Evolutionary conservation across 2,797 vertebrate species (phyloP), one percentile per base, ranked within the genome.

Genomic region (Micromesistius poutassou): DNA sequence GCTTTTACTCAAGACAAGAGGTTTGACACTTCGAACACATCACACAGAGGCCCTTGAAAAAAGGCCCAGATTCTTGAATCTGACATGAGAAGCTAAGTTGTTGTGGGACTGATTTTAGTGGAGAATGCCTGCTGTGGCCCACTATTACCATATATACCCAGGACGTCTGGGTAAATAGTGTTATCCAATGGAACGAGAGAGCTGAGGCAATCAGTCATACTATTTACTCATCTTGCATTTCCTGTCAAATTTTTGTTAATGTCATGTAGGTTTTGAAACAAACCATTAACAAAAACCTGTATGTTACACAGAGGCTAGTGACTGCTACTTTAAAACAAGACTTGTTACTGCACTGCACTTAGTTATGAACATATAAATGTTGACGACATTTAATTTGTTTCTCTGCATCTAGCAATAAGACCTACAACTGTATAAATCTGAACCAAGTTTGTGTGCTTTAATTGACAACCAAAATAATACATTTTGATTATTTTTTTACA

Each of bases 1-100:
- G 62, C 62, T 25, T 68, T 68, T 68, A 10, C 25, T 68, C 62
- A 68, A 68, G 62, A 68, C 62, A 68, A 68, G 62, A 68, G 62
- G 62, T 68, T 22, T 25, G 55, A 25, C 55, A 62, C 55, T 55
- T 62, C 22, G n/a, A 28, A 68, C 25, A 1, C 62, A 25, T 62
- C 5, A 10, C 55, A 50, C 4, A 55, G 19, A 55, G 46, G 19
- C 46, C 46, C 46, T 19, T 14, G 46, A 22, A 55, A 55, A 55
- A 55, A 19, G 12, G 40, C 19, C 16, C 46, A 50, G 46, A 5
- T 22, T 50, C 46, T 50, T 19, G 46, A 16, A 50, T 22, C 16
- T 19, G 46, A 62, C 55, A 62, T 25, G 55, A 22, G 55, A 5
- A 62, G 55, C 9, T 19, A 62, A 25, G 55, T 62, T 62, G 55